phyloP scores from a whole-genome alignment of 92 coral and sea anemone species.

The Epizoanthus rinbou region DNA sequence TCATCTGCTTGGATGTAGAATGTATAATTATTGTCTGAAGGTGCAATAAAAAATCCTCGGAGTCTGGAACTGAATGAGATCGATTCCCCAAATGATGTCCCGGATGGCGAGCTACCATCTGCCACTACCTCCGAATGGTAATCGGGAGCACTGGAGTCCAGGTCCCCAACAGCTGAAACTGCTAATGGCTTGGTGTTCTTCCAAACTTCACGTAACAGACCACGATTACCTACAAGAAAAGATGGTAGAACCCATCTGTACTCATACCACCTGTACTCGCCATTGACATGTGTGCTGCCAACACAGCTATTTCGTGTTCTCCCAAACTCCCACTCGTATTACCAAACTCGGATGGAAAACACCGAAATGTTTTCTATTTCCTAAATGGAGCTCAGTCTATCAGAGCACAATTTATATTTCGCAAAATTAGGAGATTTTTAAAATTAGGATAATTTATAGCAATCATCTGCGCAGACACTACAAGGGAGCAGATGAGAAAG shows the following conservation, averaged over 20 bases:
- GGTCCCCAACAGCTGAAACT: conserved; percentile 62
- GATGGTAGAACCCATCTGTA: neutral
- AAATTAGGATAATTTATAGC: too few species aligned
- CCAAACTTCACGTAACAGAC: conserved; percentile 82
- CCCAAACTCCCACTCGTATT: too few species aligned
- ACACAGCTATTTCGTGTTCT: neutral
- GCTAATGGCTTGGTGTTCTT: conserved; percentile 54
- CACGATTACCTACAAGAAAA: conserved; percentile 72
- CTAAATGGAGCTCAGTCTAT: too few species aligned
- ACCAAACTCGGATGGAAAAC: neutral
- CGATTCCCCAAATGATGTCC: conserved; percentile 67
- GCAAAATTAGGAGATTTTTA: too few species aligned
- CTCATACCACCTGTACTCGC: neutral
- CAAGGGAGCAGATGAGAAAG: too few species aligned
- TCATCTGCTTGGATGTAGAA: conserved; percentile 77
- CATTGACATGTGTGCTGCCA: neutral
- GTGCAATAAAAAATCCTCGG: conserved; percentile 84
- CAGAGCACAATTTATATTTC: too few species aligned
- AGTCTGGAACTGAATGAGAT: conserved; percentile 69
- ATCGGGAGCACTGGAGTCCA: conserved; percentile 57
- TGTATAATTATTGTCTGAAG: conserved; percentile 79
- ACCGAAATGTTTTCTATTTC: neutral
- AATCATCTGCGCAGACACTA: too few species aligned
- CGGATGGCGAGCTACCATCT: conserved; percentile 61
- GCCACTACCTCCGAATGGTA: conserved; percentile 64